A percentile compares a stretch with the other conserved stretches of the same genome.
These are phyloP conservation scores for Trichoplusia ni DNA, from an alignment of 1,140 invertebrate genomes.

Conservation along the genomic window DNA sequence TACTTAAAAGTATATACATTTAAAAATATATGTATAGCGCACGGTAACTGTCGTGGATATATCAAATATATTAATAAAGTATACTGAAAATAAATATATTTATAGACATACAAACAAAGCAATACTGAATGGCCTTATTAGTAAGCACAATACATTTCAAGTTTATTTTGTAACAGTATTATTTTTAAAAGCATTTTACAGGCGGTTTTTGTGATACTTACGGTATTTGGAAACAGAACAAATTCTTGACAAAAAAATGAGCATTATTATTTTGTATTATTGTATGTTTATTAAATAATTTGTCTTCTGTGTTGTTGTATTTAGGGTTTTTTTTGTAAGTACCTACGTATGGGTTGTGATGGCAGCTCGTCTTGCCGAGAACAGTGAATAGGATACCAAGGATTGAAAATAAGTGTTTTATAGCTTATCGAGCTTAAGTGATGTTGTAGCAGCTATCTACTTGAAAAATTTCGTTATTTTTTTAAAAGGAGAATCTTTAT, in stretches of 20 bases:
- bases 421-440: not conserved
- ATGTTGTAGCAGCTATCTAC: not conserved
- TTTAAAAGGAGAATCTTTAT: no score
- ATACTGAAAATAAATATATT: conserved; percentile 20
- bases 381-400: conserved; percentile 16
- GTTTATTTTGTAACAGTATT: conserved; percentile 63
- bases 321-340: not conserved
- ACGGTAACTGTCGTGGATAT: conserved; percentile 21
- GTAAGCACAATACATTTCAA: conserved; percentile 54
- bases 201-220: conserved; percentile 61
- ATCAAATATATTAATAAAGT: conserved; percentile 34
- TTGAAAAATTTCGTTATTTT: not conserved
- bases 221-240: conserved; percentile 30
- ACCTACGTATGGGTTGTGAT: conserved; percentile 19
- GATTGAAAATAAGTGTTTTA: conserved; percentile 17
- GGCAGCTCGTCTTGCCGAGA: conserved; percentile 14
- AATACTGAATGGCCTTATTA: conserved; percentile 72
- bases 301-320: conserved; percentile 4
- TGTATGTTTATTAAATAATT: conserved; percentile 1
- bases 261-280: not conserved
- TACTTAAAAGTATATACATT: conserved; percentile 53
- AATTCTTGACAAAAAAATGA: not conserved
- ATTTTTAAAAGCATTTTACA: conserved; percentile 61
- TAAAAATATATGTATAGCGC: conserved; percentile 24
- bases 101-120: conserved; percentile 48